Evolutionary conservation across 2,888 invertebrate species (phyloP).

Genomic region (Leuctra nigra): DNA sequence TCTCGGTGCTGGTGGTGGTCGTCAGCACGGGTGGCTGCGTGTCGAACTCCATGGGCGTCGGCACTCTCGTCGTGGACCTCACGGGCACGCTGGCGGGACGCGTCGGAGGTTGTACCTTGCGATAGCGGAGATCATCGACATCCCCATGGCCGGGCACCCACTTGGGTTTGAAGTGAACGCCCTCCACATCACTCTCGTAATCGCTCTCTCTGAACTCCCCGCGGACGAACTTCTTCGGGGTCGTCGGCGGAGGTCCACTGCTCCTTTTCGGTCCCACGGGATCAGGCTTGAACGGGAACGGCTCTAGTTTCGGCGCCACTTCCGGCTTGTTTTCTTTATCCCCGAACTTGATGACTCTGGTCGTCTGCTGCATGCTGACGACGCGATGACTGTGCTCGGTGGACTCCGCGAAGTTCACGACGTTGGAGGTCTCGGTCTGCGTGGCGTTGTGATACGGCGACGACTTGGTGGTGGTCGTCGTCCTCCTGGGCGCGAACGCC

Average conservation of each 20-base stretch:
- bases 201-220: conserved; percentile 61
- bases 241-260: conserved; percentile 42
- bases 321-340: conserved; percentile 37
- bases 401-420: conserved; percentile 63
- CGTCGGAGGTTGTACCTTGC: conserved; percentile 53
- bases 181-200: conserved; percentile 62
- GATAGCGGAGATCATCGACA: conserved; percentile 50
- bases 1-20: conserved; percentile 18
- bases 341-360: conserved; percentile 60
- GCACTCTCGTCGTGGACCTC: conserved; percentile 40
- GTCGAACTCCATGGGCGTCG: conserved; percentile 57
- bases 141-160: conserved; percentile 58
- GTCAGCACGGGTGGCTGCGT: conserved; percentile 46
- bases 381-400: conserved; percentile 54
- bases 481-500: conserved; percentile 48
- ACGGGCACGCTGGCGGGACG: conserved; percentile 47
- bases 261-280: conserved; percentile 37
- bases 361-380: conserved; percentile 61
- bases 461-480: conserved; percentile 50
- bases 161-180: conserved; percentile 50
- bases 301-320: conserved; percentile 36
- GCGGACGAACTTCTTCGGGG: conserved; percentile 57
- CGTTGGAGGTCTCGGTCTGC: conserved; percentile 60
- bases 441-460: conserved; percentile 53
- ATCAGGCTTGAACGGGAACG: conserved; percentile 44